Conservation (phyloP, 2,113 vertebrate species). For the Sylvietta virens region DNA sequence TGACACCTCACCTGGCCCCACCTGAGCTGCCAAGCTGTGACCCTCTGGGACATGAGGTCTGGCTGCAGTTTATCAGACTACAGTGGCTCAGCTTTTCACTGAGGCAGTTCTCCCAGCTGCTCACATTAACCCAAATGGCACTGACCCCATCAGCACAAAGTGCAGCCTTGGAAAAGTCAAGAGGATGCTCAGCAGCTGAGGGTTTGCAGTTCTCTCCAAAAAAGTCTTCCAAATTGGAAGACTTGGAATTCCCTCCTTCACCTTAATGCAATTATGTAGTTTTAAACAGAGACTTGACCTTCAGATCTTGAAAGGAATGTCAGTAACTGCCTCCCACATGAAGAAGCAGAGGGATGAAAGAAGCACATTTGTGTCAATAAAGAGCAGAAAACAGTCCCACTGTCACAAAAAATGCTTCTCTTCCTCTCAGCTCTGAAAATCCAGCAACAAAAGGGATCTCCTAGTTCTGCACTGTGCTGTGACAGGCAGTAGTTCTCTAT, state of each 20-base stretch:
- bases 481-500: not conserved
- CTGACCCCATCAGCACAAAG: not conserved
- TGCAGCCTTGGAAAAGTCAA: not conserved
- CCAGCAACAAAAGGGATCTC: conserved; percentile 43
- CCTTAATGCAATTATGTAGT: conserved; percentile 14
- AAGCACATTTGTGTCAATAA: conserved; percentile 36
- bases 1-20: not conserved
- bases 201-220: not conserved
- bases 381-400: not conserved
- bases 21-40: not conserved
- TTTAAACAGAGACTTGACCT: conserved; percentile 44
- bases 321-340: conserved; percentile 6
- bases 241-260: not conserved
- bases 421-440: not conserved
- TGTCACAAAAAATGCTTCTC: not conserved
- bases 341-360: not conserved
- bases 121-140: not conserved
- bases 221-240: not conserved
- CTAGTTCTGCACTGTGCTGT: not conserved
- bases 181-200: not conserved
- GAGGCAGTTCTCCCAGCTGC: not conserved
- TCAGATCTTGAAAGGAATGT: conserved; percentile 34
- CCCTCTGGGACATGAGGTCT: not conserved
- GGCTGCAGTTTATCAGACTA: not conserved
- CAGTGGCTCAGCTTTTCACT: not conserved